Evolutionary conservation across 2,797 vertebrate species (phyloP), one percentile per base, ranked within the genome.

Genomic region (Myotis planiceps): DNA sequence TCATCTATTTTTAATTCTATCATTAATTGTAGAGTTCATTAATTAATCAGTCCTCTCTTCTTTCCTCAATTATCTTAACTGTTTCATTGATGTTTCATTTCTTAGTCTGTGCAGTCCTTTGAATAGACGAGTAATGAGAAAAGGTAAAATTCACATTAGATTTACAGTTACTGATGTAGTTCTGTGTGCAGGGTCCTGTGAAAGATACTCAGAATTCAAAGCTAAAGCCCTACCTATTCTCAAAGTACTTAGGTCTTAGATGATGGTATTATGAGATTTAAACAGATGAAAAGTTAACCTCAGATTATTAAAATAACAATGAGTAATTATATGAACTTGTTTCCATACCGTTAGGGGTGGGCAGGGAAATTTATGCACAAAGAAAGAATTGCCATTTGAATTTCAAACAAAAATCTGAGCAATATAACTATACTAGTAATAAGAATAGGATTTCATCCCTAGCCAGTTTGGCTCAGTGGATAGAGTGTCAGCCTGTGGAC

Each of bases 201-300:
- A 88, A 85, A 90, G 45, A 90, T n/a, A 66, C 49, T 88, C 12
- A 90, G 37, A 84, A 71, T 90, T 96, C 71, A 90, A 34, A 90
- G 74, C 2, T 63, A 90, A 88, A 55, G n/a, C 79, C 13, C 19
- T 78, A 0, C 88, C 9, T 63, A 0, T 49, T 15, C n/a, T 92
- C 29, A 72, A 34, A 79, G 82, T 81, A 9, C 7, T 81, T 87
- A 81, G 4, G 6, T 76, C 15, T 74, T 90, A 81, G 15, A 71
- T 84, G 15, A 71, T 84, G 23, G 32, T 76, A 39, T 75, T 58
- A n/a, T 47, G 21, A 68, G 13, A 14, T 79, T 92, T 82, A 82
- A 78, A 47, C 90, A 47, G 55, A 51, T 81, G 47, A 91, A 81
- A 88, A n/a, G 27, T 51, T 79, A 94, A 88, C 32, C 55, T 88